Base-by-base conservation (phyloP, 2,888 invertebrate species). In the Synergus japonicus region DNA sequence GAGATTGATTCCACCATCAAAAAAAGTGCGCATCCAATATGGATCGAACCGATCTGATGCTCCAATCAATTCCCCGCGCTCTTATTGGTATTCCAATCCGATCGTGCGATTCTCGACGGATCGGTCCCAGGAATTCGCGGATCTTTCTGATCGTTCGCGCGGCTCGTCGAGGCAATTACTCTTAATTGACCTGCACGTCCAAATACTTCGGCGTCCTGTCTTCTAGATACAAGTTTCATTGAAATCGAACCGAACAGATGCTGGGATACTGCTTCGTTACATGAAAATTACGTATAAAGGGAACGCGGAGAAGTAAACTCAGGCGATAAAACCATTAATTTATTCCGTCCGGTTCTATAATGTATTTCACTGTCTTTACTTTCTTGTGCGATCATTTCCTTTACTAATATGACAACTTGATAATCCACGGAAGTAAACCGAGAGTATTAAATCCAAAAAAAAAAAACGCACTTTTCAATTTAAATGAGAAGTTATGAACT, bases 111-210 rank as follows among this genome's bases (percentile, higher is more conserved):
- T 81, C 83, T 63, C 82, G 80, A 81, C 76, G 67, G 79, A 81
- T 82, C 81, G 37, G 54, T 73, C 73, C 73, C 54, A 73, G 81
- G 85, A 85, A 87, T 87, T 86, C 84, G 83, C 84, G 83, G 82
- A 85, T 85, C 84, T 83, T 83, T 81, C 54, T 81, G 83, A 81
- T 82, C 82, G 82, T 78, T 84, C 83, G 82, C 80, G 79, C 81
- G 79, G 73, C 73, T 73, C 73, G 54, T 54, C 73, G 73, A 37
- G 73, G 86, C 85, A 88, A 88, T 88, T 86, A 84, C 85, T 79
- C 82, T 86, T 87, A 88, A 89, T 88, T 87, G 85, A 89, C 84
- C 85, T 76, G 79, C 83, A 79, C 83, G 82, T 83, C 83, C 77
- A 81, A 85, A 86, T 86, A 85, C 86, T 83, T 82, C 63, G 73